Conservation (phyloP, 2,113 vertebrate species). For the Melierax canorus region DNA sequence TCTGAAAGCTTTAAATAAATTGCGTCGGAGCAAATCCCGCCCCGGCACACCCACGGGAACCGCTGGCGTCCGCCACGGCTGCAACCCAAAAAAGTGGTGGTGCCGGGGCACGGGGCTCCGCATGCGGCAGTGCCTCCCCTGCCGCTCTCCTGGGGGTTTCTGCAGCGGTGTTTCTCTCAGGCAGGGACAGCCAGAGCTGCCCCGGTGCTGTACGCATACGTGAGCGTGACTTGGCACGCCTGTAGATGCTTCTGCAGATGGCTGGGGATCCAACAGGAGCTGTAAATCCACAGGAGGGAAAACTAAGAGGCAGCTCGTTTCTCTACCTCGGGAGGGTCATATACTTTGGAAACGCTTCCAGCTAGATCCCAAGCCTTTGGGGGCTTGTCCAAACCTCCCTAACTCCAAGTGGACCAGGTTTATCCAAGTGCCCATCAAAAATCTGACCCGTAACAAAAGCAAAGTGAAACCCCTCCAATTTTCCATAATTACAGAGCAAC, state of each 20-base stretch:
- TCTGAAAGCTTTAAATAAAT: background rate
- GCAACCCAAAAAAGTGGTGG: background rate
- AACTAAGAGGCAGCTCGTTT: background rate
- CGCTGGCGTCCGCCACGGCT: fast-evolving
- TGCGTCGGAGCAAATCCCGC: fast-evolving
- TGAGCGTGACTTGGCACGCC: fast-evolving
- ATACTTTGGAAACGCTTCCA: background rate
- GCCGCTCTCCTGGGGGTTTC: background rate
- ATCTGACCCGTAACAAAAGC: background rate
- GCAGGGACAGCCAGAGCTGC: background rate
- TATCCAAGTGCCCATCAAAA: background rate
- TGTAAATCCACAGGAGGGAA: background rate
- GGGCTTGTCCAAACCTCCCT: background rate
- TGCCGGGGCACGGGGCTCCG: fast-evolving
- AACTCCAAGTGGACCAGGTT: background rate
- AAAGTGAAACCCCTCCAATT: background rate
- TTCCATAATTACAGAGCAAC: background rate
- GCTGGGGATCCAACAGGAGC: background rate
- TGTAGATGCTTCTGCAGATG: background rate
- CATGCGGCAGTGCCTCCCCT: fast-evolving
- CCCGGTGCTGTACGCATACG: fast-evolving
- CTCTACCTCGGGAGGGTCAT: background rate
- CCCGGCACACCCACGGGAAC: background rate
- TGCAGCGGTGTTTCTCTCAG: fast-evolving
- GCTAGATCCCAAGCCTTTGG: background rate